Evolutionary conservation across 2,797 vertebrate species (phyloP), one percentile per base, ranked within the genome.

Genomic region (Austrolebias charrua): DNA sequence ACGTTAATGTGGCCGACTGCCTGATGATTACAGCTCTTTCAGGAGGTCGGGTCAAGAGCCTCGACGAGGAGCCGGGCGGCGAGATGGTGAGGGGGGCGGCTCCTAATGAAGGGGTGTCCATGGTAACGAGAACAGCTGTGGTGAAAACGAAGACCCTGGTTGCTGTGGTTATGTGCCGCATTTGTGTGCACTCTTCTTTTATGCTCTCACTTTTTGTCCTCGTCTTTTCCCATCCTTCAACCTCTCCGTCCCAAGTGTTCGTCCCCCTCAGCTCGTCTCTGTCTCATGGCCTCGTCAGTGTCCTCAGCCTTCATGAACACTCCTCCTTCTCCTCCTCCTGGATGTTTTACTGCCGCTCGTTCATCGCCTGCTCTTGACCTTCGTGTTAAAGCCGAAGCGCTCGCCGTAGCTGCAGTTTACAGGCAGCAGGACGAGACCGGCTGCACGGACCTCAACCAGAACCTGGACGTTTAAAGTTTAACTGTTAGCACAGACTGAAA

Each of bases 81-180:
- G 63, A 73, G 73, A 55, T 20, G 65, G 58, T 48, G 15, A 1
- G 58, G 50, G 51, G 69, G 45, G 28, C 53, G 60, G 56, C 60
- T 61, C 68, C 79, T 88, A 88, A 89, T 88, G 87, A 80, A 90
- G 55, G 40, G 67, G 85, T 88, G 70, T 62, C 88, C 84, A 69
- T 86, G 90, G 91, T n/a, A 79, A 91, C 74, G 15, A 61, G 69
- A 88, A 82, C 85, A 84, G 87, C 88, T 78, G 79, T 75, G 79
- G 67, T 86, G 86, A 77, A 91, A 90, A 89, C 86, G 60, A 81
- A 87, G 79, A 69, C 66, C 65, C 64, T 20, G 48, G 84, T 88
- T 84, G 67, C 79, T 70, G 59, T 79, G 85, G 87, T 81, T 82
- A 78, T 79, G 50, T 53, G 63, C 66, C 73, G 73, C 89, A 66